Conservation (phyloP, 2,113 vertebrate genomes). For the Okapia johnstoni region DNA sequence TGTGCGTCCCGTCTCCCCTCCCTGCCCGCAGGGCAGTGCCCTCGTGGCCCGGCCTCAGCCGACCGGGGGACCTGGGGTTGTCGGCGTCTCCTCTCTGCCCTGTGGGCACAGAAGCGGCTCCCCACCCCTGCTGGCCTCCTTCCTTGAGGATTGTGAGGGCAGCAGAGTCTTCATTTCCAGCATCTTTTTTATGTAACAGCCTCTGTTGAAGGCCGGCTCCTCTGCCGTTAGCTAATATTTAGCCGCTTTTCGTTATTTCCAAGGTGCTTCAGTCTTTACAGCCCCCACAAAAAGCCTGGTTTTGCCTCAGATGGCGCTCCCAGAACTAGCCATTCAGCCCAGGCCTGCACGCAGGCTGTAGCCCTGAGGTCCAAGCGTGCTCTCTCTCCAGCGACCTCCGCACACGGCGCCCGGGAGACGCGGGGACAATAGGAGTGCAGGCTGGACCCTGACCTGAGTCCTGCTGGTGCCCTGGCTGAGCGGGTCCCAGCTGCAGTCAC, state of each 20-base stretch:
- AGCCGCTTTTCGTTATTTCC: background rate
- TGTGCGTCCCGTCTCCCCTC: background rate
- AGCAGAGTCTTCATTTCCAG: background rate
- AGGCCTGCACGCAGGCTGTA: background rate
- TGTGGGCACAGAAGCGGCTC: background rate
- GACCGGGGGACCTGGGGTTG: fast-evolving
- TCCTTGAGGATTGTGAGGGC: background rate
- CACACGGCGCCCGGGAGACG: fast-evolving
- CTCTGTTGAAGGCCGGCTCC: background rate
- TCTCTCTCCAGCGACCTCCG: background rate
- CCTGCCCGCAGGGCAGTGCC: fast-evolving
- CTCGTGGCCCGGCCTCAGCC: background rate
- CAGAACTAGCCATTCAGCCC: fast-evolving
- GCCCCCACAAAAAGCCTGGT: background rate
- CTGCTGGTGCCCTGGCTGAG: too few species aligned
- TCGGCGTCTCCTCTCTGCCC: background rate
- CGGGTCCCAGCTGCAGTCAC: background rate
- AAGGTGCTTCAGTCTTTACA: fast-evolving
- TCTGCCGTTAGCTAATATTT: fast-evolving
- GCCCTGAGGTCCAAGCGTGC: too few species aligned
- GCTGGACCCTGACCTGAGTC: background rate
- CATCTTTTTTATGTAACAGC: background rate
- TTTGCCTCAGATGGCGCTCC: background rate
- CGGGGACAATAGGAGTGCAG: fast-evolving
- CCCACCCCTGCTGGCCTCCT: background rate